Conservation (phyloP, 2,797 vertebrate genomes). For the Anniella stebbinsi region DNA sequence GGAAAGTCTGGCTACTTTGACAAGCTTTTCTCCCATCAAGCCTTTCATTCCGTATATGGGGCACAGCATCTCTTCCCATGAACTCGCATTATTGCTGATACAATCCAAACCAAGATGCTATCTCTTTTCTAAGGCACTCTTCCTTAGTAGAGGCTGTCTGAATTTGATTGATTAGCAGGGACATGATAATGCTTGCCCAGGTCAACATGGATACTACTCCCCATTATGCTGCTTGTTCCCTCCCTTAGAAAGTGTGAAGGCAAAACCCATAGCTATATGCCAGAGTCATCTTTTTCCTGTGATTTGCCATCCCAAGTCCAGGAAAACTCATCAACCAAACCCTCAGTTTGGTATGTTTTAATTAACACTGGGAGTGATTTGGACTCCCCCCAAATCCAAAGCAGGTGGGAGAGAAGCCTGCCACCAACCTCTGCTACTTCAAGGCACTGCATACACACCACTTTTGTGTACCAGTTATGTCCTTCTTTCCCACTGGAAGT, state of each 20-base stretch:
- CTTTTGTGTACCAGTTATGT: not conserved
- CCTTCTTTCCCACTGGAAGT: not conserved
- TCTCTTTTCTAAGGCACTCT: not conserved
- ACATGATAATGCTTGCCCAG: not conserved
- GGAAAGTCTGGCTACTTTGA: conserved; percentile 5
- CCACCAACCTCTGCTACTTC: not conserved
- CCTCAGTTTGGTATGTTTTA: not conserved
- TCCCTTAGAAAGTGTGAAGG: not conserved
- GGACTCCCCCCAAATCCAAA: no score
- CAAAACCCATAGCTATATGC: not conserved
- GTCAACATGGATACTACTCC: not conserved
- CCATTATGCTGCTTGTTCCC: not conserved
- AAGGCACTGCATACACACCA: not conserved
- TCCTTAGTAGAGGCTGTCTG: not conserved
- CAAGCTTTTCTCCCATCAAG: conserved; percentile 39
- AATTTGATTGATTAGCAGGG: not conserved
- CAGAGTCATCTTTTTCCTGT: not conserved
- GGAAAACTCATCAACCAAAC: not conserved
- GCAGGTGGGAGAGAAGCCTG: not conserved
- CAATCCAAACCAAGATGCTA: not conserved
- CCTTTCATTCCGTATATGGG: conserved; percentile 7
- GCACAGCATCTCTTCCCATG: not conserved
- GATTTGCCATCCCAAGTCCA: not conserved
- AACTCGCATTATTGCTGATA: not conserved
- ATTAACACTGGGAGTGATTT: not conserved